phyloP scores from a whole-genome alignment of 2,797 vertebrate genomes.

The Leptodactylus fallax region DNA sequence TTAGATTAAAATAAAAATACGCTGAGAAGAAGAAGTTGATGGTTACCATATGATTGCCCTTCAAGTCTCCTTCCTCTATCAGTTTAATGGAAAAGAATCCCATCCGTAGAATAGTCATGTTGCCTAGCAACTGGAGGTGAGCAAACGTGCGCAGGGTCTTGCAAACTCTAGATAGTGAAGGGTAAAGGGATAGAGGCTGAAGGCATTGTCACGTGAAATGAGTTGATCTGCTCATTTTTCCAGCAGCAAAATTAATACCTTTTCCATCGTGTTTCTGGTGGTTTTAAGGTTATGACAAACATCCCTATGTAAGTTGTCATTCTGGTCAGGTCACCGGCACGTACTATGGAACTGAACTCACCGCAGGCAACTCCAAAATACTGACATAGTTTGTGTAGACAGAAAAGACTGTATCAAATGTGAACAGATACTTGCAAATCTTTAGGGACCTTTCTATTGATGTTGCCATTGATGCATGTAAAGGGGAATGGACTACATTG shows the following conservation, averaged over 20 bases:
- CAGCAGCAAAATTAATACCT: slow-evolving; percentile 49
- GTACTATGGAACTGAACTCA: background rate
- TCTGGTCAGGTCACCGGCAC: slow-evolving; percentile 14
- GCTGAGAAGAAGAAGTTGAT: slow-evolving; percentile 19
- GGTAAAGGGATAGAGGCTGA: slow-evolving; percentile 52
- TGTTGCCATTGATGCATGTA: background rate
- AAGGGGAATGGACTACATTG: background rate
- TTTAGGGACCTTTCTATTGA: background rate
- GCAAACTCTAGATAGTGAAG: slow-evolving; percentile 46
- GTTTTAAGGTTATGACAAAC: slow-evolving; percentile 48
- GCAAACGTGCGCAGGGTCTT: slow-evolving; percentile 64
- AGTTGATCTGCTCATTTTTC: slow-evolving; percentile 44
- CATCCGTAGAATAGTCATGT: slow-evolving; percentile 62
- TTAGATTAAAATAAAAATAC: slow-evolving; percentile 7
- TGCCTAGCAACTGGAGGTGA: slow-evolving; percentile 74
- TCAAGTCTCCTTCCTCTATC: slow-evolving; percentile 40
- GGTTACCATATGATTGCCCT: slow-evolving; percentile 64
- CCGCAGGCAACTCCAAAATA: background rate
- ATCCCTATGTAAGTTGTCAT: slow-evolving; percentile 26
- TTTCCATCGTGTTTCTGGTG: slow-evolving; percentile 26
- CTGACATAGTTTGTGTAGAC: background rate
- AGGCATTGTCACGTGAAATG: slow-evolving; percentile 36
- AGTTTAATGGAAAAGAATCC: slow-evolving; percentile 54
- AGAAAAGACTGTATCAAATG: background rate
- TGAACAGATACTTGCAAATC: background rate